Percentiles rank a stretch among this genome's conserved stretches.
phyloP scores from a whole-genome alignment of 2,113 vertebrate species.

The Leiothrix lutea region DNA sequence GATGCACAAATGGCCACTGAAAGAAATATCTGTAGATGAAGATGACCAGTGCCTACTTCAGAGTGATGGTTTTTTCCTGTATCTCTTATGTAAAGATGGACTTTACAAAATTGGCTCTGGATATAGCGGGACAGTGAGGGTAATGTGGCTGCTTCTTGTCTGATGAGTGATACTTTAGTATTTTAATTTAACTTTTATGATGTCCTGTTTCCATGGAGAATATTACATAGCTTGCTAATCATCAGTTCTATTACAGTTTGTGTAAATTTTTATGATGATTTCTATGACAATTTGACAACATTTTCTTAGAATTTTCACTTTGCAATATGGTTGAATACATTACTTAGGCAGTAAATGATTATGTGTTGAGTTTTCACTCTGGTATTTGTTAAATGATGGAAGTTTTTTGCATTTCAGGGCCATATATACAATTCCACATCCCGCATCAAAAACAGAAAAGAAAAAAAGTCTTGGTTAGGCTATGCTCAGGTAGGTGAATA shows the following conservation, averaged over 20 bases:
- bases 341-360: not conserved
- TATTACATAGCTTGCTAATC: not conserved
- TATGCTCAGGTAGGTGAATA: constrained; percentile 91
- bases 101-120: constrained; percentile 98
- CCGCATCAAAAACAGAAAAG: constrained; percentile 94
- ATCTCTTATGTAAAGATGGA: constrained; percentile 97
- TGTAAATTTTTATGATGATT: not conserved
- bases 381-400: not conserved
- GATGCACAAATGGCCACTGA: constrained; percentile 97
- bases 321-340: not conserved
- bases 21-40: constrained; percentile 92
- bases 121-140: constrained; percentile 98
- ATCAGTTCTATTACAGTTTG: not conserved
- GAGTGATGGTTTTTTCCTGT: constrained; percentile 97
- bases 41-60: constrained; percentile 95
- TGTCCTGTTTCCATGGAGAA: not conserved
- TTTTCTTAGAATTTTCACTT: not conserved
- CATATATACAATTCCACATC: constrained; percentile 99
- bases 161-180: not conserved
- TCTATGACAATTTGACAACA: not conserved
- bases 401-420: constrained; percentile 79
- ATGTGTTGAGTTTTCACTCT: not conserved
- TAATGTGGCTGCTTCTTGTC: constrained; percentile 69
- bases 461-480: constrained; percentile 96
- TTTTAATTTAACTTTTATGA: not conserved